Conservation (phyloP, 1,140 invertebrate genomes). For the Euglossa dilemma region DNA sequence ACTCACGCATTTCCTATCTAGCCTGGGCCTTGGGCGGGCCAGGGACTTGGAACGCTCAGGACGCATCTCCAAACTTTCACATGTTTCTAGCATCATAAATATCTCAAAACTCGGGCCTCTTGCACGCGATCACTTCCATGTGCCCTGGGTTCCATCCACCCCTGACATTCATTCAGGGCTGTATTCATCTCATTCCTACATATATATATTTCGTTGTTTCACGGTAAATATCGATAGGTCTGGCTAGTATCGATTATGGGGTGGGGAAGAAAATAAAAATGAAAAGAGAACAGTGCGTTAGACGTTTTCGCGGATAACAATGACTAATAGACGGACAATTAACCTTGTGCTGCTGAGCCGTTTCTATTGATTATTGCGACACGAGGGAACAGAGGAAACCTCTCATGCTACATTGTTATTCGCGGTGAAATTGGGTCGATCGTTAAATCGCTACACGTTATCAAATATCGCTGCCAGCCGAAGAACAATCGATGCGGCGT, state of each 20-base stretch:
- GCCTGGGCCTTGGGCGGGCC: no score
- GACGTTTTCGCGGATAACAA: background rate
- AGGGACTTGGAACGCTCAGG: no score
- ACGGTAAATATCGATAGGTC: background rate
- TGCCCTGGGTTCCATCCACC: no score
- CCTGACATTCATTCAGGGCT: no score
- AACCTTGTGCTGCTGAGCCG: slow-evolving; percentile 29
- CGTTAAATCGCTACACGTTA: slow-evolving; percentile 34
- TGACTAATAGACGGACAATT: slow-evolving; percentile 25
- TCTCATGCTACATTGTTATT: slow-evolving; percentile 32
- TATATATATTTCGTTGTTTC: background rate
- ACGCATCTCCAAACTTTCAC: no score
- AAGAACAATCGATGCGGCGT: slow-evolving; percentile 23
- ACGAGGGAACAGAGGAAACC: slow-evolving; percentile 31
- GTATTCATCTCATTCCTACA: no score
- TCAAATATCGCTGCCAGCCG: background rate
- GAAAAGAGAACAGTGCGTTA: background rate
- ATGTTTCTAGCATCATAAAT: no score
- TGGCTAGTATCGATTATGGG: background rate
- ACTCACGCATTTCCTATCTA: no score
- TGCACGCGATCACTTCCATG: no score
- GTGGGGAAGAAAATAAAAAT: no score
- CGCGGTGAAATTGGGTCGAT: slow-evolving; percentile 42
- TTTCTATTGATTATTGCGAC: slow-evolving; percentile 33
- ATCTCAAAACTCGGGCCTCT: no score